Evolutionary conservation across 2,888 invertebrate genomes (phyloP).

Genomic region (Chalcis sispes): DNA sequence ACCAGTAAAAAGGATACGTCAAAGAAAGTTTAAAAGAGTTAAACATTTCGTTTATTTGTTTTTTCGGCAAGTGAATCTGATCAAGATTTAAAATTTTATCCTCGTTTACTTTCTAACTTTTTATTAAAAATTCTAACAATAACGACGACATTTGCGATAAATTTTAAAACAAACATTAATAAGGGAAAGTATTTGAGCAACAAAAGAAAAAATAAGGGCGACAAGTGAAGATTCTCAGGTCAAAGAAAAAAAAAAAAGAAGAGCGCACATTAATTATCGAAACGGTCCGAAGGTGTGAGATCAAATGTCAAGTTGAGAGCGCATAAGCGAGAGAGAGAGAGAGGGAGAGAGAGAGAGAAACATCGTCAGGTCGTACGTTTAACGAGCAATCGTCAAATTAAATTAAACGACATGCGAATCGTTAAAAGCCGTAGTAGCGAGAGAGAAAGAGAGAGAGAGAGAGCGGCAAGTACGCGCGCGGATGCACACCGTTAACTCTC

Average conservation of each 20-base stretch:
- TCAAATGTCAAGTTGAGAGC: background rate
- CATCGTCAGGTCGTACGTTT: slow-evolving; percentile 55
- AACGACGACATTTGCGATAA: too few relatives aligned
- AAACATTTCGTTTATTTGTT: too few relatives aligned
- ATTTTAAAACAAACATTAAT: too few relatives aligned
- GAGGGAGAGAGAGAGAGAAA: background rate
- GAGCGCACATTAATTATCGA: slow-evolving; percentile 38
- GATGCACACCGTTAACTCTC: slow-evolving; percentile 65
- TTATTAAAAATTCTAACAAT: too few relatives aligned
- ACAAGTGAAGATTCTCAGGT: background rate
- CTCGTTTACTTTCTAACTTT: too few relatives aligned
- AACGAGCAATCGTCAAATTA: slow-evolving; percentile 73
- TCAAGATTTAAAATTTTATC: too few relatives aligned
- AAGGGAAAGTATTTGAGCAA: too few relatives aligned
- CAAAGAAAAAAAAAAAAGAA: background rate
- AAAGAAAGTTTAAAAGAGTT: too few relatives aligned
- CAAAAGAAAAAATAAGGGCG: background rate
- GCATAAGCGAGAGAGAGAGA: background rate
- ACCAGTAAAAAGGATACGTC: too few relatives aligned
- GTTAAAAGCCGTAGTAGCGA: slow-evolving; percentile 68
- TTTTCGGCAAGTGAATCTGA: too few relatives aligned
- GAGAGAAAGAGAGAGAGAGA: too few relatives aligned
- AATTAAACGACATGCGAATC: slow-evolving; percentile 71
- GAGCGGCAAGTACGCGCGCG: slow-evolving; percentile 42
- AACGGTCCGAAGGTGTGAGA: slow-evolving; percentile 20